Evolutionary conservation across 1,140 invertebrate genomes (phyloP).

Genomic region (Calliopsis andreniformis): DNA sequence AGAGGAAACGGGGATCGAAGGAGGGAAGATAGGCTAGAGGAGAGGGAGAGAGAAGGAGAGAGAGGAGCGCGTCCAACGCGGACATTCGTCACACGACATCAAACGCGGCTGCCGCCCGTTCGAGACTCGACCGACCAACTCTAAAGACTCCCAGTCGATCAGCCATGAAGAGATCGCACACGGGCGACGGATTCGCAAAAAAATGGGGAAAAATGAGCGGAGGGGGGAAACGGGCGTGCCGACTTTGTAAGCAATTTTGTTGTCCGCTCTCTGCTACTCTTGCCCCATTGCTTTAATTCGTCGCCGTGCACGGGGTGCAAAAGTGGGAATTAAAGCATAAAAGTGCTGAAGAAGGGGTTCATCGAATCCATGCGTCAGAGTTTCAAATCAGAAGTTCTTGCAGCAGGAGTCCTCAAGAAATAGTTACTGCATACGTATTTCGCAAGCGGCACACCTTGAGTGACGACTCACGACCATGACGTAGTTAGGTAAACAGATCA

Average conservation of each 20-base stretch:
- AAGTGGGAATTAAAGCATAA: neutral
- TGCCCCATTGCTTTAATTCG: constrained; percentile 27
- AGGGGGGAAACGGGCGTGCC: constrained; percentile 55
- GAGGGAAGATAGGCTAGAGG: neutral
- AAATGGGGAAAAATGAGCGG: constrained; percentile 63
- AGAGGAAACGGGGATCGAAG: neutral
- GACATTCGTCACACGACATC: constrained; percentile 81
- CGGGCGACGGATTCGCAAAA: constrained; percentile 63
- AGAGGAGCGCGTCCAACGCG: constrained; percentile 72
- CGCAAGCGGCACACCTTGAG: no score
- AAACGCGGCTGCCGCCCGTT: constrained; percentile 78
- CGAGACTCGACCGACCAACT: constrained; percentile 76
- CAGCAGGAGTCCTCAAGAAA: no score
- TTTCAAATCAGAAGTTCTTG: no score
- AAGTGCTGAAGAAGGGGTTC: constrained; percentile 37
- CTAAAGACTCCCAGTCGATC: constrained; percentile 77
- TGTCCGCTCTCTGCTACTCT: constrained; percentile 27
- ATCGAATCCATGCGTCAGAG: constrained; percentile 27
- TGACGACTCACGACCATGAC: no score
- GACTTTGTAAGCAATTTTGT: constrained; percentile 58
- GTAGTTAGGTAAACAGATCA: no score
- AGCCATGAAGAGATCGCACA: constrained; percentile 73
- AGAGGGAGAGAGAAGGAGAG: constrained; percentile 18
- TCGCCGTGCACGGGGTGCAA: constrained; percentile 16
- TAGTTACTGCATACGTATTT: no score